Conservation (phyloP, 2,888 invertebrate species). For the Leucophenga maculata region DNA sequence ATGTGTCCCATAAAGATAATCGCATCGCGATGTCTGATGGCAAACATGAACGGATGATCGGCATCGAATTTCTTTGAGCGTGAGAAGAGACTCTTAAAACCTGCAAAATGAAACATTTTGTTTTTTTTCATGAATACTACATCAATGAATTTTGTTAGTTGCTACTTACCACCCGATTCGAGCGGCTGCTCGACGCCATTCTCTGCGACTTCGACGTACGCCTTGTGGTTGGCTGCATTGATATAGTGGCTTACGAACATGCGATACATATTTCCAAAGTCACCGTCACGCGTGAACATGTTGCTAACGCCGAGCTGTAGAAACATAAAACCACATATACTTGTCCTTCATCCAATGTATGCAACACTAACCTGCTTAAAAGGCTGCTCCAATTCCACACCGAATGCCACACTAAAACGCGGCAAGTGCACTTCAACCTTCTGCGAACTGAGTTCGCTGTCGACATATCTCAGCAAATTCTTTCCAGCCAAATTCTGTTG, state of each 20-base stretch:
- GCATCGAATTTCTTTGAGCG: conserved; percentile 64
- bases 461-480: conserved; percentile 74
- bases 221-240: conserved; percentile 65
- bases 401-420: conserved; percentile 86
- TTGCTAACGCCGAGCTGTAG: conserved; percentile 61
- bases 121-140: neutral
- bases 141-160: neutral
- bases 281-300: conserved; percentile 65
- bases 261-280: conserved; percentile 67
- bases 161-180: conserved; percentile 58
- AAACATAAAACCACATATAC: conserved; percentile 27
- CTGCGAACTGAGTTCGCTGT: conserved; percentile 70
- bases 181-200: conserved; percentile 60
- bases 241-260: conserved; percentile 68
- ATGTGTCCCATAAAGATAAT: conserved; percentile 66
- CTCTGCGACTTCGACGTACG: conserved; percentile 60
- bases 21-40: conserved; percentile 63
- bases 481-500: conserved; percentile 77
- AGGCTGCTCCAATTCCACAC: conserved; percentile 76
- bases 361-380: conserved; percentile 75
- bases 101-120: conserved; percentile 35
- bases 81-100: conserved; percentile 63
- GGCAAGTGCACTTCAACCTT: conserved; percentile 82
- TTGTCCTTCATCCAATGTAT: neutral
- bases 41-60: conserved; percentile 66